Evolutionary conservation across 2,797 vertebrate genomes (phyloP).

Genomic region (Liasis olivaceus): DNA sequence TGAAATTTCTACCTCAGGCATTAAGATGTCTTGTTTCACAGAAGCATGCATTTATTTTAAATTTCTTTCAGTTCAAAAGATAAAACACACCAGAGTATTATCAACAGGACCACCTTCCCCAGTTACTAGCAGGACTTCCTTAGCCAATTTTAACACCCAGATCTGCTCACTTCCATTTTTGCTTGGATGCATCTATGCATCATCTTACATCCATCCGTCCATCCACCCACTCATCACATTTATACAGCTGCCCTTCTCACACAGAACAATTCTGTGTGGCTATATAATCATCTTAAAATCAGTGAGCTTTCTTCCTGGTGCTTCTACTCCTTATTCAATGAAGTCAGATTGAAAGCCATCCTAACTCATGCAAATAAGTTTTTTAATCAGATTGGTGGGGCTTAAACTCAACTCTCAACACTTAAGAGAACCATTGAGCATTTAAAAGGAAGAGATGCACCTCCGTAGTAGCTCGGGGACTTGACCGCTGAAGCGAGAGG

Average conservation of each 20-base stretch:
- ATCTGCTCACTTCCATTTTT: neutral
- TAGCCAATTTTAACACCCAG: neutral
- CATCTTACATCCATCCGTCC: no score
- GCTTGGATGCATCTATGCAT: neutral
- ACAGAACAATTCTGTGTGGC: no score
- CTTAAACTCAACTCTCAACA: neutral
- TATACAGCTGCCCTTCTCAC: no score
- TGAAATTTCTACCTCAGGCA: no score
- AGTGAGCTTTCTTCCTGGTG: neutral
- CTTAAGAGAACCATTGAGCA: neutral
- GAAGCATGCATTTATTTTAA: neutral
- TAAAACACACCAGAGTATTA: neutral
- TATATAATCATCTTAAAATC: no score
- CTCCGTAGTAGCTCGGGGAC: neutral
- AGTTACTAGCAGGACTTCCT: neutral
- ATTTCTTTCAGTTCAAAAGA: neutral
- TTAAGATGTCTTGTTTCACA: neutral
- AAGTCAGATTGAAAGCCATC: neutral
- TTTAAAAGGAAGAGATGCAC: neutral
- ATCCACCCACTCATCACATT: no score
- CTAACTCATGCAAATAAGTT: neutral
- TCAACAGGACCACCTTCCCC: neutral
- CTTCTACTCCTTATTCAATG: neutral
- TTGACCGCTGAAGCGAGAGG: neutral
- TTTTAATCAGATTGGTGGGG: neutral